Evolutionary conservation across 2,888 invertebrate genomes (phyloP).

Genomic region (Muscina levida): DNA sequence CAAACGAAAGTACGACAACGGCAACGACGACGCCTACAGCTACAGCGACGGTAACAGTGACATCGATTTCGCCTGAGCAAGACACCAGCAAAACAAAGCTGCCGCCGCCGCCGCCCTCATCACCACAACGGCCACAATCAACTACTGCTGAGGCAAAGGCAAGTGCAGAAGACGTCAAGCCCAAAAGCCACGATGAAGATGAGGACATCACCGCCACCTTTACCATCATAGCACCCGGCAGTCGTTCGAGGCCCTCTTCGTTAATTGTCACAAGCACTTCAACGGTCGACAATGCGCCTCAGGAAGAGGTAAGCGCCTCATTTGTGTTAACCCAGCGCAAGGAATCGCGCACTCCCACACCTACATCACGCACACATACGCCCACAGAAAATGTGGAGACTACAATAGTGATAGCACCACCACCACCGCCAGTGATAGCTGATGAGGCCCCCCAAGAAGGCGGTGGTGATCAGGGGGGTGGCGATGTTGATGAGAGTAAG

Average conservation of each 20-base stretch:
- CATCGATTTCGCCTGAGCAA: constrained; percentile 38
- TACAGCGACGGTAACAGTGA: constrained; percentile 28
- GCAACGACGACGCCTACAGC: constrained; percentile 44
- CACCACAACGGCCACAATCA: constrained; percentile 24
- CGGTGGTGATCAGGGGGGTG: constrained; percentile 12
- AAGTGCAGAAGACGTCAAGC: not conserved
- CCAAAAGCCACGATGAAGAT: constrained; percentile 67
- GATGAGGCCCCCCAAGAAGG: not conserved
- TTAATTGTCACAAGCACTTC: constrained; percentile 65
- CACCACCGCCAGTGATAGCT: constrained; percentile 55
- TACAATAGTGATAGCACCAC: constrained; percentile 69
- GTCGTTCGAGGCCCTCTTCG: constrained; percentile 62
- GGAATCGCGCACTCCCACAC: constrained; percentile 67
- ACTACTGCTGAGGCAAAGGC: constrained; percentile 47
- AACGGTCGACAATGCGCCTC: constrained; percentile 43
- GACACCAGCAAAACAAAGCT: constrained; percentile 36
- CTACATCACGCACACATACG: constrained; percentile 40
- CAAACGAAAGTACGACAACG: constrained; percentile 57
- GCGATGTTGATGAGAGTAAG: constrained; percentile 54
- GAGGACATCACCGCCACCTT: constrained; percentile 76
- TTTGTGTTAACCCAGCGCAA: constrained; percentile 74
- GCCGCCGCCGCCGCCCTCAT: not conserved
- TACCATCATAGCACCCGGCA: constrained; percentile 72
- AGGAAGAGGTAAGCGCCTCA: constrained; percentile 73
- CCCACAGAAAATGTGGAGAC: constrained; percentile 66